These are phyloP conservation scores for Microtus richardsoni DNA, from an alignment of 2,113 vertebrate species.

Conservation along the genomic window DNA sequence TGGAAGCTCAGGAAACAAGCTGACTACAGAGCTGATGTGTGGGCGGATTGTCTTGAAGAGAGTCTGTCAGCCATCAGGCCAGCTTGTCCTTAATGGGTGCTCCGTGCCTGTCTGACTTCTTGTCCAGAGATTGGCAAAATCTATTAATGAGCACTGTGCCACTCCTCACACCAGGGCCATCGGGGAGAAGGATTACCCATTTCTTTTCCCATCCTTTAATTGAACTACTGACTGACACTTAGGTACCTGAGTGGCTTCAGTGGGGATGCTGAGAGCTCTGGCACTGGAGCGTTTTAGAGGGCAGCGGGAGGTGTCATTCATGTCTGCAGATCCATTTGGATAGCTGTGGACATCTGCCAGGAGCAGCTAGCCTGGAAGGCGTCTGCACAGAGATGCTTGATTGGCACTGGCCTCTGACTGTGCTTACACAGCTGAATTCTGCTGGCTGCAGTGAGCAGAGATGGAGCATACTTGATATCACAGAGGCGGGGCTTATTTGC, in stretches of 20 bases:
- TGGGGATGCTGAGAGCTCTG: constrained; percentile 80
- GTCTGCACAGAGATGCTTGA: constrained; percentile 83
- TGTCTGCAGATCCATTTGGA: constrained; percentile 79
- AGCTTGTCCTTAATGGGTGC: constrained; percentile 54
- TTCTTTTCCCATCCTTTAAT: constrained; percentile 80
- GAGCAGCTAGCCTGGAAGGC: constrained; percentile 81
- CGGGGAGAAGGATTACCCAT: constrained; percentile 79
- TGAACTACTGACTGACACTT: constrained; percentile 77
- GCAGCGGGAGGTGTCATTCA: constrained; percentile 82
- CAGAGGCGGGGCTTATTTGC: constrained; percentile 68
- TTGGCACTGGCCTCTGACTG: constrained; percentile 83
- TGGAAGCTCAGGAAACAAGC: constrained; percentile 16
- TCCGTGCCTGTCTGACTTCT: constrained; percentile 74
- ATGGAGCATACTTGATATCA: constrained; percentile 78
- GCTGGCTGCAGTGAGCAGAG: constrained; percentile 74
- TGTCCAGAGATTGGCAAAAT: constrained; percentile 73
- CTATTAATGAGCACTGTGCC: constrained; percentile 73
- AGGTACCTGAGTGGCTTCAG: constrained; percentile 79
- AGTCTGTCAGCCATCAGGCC: constrained; percentile 33
- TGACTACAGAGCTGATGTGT: constrained; percentile 32
- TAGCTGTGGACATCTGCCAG: constrained; percentile 84
- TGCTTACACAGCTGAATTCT: constrained; percentile 81
- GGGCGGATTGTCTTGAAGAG: constrained; percentile 10
- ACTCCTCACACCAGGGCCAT: constrained; percentile 66
- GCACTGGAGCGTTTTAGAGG: constrained; percentile 78